Conservation (phyloP, 1,140 invertebrate genomes). For the Argopecten irradians region DNA sequence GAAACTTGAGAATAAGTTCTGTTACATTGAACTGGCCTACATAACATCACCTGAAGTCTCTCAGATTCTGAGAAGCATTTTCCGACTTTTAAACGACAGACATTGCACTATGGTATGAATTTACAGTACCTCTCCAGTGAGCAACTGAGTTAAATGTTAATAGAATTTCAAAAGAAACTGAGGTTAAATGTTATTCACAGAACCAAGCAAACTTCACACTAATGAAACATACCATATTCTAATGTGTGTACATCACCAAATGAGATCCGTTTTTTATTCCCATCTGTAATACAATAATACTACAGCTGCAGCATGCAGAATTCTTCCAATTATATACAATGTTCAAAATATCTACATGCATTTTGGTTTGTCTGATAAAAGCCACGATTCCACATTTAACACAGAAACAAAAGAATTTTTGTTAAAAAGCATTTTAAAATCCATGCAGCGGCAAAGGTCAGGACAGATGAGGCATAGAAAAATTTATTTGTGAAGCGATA, state of each 20-base stretch:
- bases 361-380: too few species aligned
- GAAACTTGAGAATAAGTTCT: too few species aligned
- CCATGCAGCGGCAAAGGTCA: too few species aligned
- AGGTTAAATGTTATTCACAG: background rate
- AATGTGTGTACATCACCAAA: background rate
- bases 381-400: background rate
- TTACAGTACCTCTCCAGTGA: too few species aligned
- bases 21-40: too few species aligned
- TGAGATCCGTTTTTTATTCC: slow-evolving; percentile 21
- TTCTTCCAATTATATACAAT: background rate
- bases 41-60: too few species aligned
- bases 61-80: too few species aligned
- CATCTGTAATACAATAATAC: background rate
- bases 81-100: too few species aligned
- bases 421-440: too few species aligned
- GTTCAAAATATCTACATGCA: background rate
- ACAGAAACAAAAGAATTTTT: background rate
- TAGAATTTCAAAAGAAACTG: background rate
- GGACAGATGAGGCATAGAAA: too few species aligned
- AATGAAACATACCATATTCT: slow-evolving; percentile 4
- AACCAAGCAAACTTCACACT: background rate
- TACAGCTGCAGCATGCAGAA: background rate
- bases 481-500: too few species aligned
- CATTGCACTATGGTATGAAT: too few species aligned
- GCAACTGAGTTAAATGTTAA: background rate